phyloP scores from a whole-genome alignment of 1,140 invertebrate genomes.

The Laupala kohalensis region DNA sequence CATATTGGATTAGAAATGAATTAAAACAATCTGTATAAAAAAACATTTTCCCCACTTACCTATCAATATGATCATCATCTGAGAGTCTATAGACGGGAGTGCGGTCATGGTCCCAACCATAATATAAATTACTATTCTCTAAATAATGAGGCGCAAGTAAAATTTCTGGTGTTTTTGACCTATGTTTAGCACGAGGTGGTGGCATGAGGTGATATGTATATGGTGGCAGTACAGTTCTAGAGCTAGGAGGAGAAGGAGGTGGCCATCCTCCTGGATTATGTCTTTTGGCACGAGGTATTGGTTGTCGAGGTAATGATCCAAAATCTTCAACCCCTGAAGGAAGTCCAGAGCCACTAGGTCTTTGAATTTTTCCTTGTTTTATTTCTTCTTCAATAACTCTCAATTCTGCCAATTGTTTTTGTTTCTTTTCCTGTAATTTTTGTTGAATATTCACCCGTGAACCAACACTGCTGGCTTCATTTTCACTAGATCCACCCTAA shows the following conservation, averaged over 20 bases:
- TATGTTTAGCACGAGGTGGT: conserved; percentile 30
- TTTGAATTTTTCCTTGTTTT: conserved; percentile 61
- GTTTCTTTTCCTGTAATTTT: conserved; percentile 76
- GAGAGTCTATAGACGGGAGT: conserved; percentile 9
- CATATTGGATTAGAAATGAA: not conserved
- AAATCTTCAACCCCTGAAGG: conserved; percentile 20
- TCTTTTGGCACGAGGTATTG: conserved; percentile 35
- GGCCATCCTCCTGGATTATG: conserved; percentile 33
- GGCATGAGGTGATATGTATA: conserved; percentile 18
- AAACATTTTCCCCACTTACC: not conserved
- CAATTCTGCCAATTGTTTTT: conserved; percentile 71
- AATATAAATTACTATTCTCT: conserved; percentile 17
- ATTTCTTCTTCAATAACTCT: conserved; percentile 69
- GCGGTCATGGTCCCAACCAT: conserved; percentile 11
- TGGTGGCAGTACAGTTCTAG: conserved; percentile 24
- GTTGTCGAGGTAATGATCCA: conserved; percentile 25
- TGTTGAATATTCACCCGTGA: conserved; percentile 73
- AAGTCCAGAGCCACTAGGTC: conserved; percentile 25
- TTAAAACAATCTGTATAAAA: not conserved
- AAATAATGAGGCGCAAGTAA: conserved; percentile 59
- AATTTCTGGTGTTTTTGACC: conserved; percentile 60
- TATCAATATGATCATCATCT: conserved; percentile 9
- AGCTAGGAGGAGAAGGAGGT: conserved; percentile 30
- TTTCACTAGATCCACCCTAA: conserved; percentile 49
- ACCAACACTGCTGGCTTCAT: conserved; percentile 55